Conservation (phyloP, 2,113 vertebrate genomes). For the Glaucidium brasilianum region DNA sequence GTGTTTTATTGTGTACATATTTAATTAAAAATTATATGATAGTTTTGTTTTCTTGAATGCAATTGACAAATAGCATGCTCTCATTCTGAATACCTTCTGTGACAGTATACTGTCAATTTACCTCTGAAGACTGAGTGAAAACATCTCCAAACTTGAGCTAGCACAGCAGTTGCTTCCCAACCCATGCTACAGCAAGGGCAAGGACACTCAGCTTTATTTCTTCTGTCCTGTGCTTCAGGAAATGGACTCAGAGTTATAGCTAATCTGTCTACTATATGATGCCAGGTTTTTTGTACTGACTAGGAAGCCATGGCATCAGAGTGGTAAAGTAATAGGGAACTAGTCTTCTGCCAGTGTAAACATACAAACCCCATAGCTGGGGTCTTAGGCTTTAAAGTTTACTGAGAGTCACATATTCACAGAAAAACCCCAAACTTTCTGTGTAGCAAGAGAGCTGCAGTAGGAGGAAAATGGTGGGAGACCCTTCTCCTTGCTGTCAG, state of each 20-base stretch:
- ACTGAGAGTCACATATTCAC: accelerated
- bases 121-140: not conserved
- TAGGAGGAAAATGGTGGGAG: not conserved
- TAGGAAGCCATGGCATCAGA: not conserved
- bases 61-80: not conserved
- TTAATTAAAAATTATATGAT: not conserved
- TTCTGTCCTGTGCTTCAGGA: not conserved
- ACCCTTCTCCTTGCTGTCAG: not conserved
- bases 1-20: not conserved
- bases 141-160: not conserved
- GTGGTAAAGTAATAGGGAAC: not conserved
- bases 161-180: not conserved
- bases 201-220: not conserved
- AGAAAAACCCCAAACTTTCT: not conserved
- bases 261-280: not conserved
- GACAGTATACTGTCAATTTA: not conserved
- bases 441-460: not conserved
- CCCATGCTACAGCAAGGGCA: not conserved
- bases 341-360: not conserved
- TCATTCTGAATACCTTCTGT: not conserved
- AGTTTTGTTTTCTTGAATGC: not conserved
- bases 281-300: not conserved
- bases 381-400: not conserved
- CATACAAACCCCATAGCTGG: not conserved
- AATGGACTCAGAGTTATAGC: not conserved